Evolutionary conservation across 2,797 vertebrate species (phyloP), one percentile per base, ranked within the genome.

Genomic region (Tokudaia tokunoshimensis): DNA sequence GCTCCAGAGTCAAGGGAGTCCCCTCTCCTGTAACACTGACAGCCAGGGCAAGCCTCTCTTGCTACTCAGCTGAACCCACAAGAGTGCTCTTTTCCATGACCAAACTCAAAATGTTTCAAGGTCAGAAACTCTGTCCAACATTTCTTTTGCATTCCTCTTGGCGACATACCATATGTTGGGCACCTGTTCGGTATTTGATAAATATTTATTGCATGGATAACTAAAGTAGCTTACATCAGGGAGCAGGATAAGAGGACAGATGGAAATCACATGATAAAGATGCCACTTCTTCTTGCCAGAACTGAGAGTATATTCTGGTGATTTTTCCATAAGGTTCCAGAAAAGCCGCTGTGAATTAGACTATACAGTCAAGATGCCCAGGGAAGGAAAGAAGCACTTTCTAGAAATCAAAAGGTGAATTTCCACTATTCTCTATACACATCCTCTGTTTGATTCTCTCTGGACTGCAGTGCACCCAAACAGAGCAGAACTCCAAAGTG

Each of bases 141-240:
- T 93, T 94, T 95, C 82, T 96, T 97, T 92, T 80, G 82, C 72
- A 74, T 94, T 86, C 47, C 91, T 97, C 57, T 96, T 95, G 95
- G 94, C 50, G 92, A 88, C 70, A 55, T 6, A 87, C 78, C 94
- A 91, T 95, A 91, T 92, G 92, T 74, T 47, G 76, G 89, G 47
- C 81, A 97, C 95, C 92, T 97, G 92, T 50, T 80, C 82, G 44
- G 92, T 84, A 83, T 90, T 94, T 83, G 47, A 37, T 97, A 95
- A 93, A 91, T 97, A 96, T 94, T 97, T 96, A 96, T 96, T 95
- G 74, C 92, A 55, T 91, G 37, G 85, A 76, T 95, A 88, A 89
- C 91, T 92, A 92, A 94, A 94, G 72, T 59, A 93, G 92, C 93
- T 93, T 94, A 81, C 75, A 74, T 61, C 20, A 90, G 61, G 67